Evolutionary conservation across 2,888 invertebrate species (phyloP).

Genomic region (Cerceris ruficornis): DNA sequence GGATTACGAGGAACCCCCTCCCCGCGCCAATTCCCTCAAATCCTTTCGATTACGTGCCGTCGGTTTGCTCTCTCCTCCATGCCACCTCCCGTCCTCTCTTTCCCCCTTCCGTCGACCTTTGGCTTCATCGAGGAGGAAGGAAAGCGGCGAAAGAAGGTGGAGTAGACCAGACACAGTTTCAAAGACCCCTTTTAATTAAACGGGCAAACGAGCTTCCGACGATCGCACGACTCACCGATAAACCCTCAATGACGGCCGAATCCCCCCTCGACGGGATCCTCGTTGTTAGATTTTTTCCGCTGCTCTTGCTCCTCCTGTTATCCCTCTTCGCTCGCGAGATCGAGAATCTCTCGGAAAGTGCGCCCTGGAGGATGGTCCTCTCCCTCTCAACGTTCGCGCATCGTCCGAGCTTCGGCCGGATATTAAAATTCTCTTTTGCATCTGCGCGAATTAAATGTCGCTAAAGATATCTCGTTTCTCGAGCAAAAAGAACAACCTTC

Average conservation of each 20-base stretch:
- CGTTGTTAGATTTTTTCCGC: conserved; percentile 20
- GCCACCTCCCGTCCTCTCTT: too few species aligned
- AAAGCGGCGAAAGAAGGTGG: conserved; percentile 1
- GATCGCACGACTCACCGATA: conserved; percentile 49
- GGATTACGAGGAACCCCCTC: conserved; percentile 26
- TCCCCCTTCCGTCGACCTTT: too few species aligned
- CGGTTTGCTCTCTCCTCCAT: conserved; percentile 30
- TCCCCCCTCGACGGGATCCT: conserved; percentile 11
- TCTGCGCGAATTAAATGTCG: too few species aligned
- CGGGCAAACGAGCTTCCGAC: conserved; percentile 52
- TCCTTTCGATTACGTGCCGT: conserved; percentile 30
- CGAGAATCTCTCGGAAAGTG: too few species aligned
- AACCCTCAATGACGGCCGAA: conserved; percentile 53
- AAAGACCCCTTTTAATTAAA: conserved; percentile 60
- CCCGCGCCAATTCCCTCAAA: conserved; percentile 40
- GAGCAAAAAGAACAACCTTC: too few species aligned
- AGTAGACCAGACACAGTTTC: conserved; percentile 31
- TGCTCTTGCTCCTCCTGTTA: not conserved
- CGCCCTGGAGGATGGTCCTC: too few species aligned
- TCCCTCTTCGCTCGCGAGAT: not conserved
- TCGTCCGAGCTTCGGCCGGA: too few species aligned
- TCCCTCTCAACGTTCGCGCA: too few species aligned
- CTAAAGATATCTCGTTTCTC: not conserved
- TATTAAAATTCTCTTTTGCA: too few species aligned
- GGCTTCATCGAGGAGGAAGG: not conserved